Conservation (phyloP, 2,888 invertebrate species). For the Trichacis sp. region DNA sequence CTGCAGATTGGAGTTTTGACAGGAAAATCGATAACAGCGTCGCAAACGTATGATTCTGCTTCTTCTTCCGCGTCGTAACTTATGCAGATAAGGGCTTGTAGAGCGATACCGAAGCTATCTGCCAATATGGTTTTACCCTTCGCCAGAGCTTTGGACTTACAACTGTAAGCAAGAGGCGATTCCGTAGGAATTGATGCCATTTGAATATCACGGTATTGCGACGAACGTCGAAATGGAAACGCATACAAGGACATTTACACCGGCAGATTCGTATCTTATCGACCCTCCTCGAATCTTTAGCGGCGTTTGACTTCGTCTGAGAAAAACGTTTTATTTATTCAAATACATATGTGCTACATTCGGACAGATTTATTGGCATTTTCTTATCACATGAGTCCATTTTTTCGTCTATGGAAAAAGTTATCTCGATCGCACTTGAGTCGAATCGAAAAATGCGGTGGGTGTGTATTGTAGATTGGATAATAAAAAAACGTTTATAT, state of each 20-base stretch:
- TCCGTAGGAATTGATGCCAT: slow-evolving; percentile 65
- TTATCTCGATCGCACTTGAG: too few relatives aligned
- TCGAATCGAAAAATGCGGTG: too few relatives aligned
- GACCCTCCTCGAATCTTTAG: slow-evolving; percentile 28
- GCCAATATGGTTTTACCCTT: slow-evolving; percentile 60
- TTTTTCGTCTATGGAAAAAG: too few relatives aligned
- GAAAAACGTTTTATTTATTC: slow-evolving; percentile 7
- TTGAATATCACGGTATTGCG: slow-evolving; percentile 61
- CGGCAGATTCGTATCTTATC: slow-evolving; percentile 52
- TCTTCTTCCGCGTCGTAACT: slow-evolving; percentile 56
- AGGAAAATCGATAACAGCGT: slow-evolving; percentile 60
- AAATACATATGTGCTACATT: slow-evolving; percentile 10
- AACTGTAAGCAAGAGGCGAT: slow-evolving; percentile 53
- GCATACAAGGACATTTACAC: slow-evolving; percentile 49
- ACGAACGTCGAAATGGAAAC: slow-evolving; percentile 50
- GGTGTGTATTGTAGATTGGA: too few relatives aligned
- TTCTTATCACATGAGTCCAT: too few relatives aligned
- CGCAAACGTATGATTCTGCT: slow-evolving; percentile 17
- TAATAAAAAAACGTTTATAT: too few relatives aligned
- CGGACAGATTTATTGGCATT: not conserved
- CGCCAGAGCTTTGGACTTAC: slow-evolving; percentile 48
- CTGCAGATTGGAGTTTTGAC: slow-evolving; percentile 48
- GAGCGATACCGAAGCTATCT: slow-evolving; percentile 64
- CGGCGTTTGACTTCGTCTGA: not conserved
- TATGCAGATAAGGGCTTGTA: slow-evolving; percentile 67